Base-by-base conservation (phyloP, 1,140 invertebrate species). In the Heliconius melpomene region DNA sequence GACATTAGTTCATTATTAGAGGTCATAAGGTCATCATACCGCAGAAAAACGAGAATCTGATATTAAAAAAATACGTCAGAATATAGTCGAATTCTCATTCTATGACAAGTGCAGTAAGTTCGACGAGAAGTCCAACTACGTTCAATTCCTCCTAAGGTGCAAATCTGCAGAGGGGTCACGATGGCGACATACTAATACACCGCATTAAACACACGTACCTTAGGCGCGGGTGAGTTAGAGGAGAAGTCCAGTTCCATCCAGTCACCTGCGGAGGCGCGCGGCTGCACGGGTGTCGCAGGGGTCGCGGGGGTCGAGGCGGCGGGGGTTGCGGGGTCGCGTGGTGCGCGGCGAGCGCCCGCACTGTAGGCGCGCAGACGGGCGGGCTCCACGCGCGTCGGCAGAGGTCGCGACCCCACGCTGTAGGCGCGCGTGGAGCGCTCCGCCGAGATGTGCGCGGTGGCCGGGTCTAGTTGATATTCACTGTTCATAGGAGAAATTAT, bases 231-330 rank as follows among this genome's bases (percentile, higher is more conserved):
- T 26, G 89, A 95, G 80, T 95, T 95, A 85, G 95, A 95, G 1
- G 96, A 96, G 86, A 97, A 98, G 90, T 98, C 97, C 77, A 98
- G 95, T 91, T 97, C 97, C 97, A 98, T 97, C 70, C 97, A 95
- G 92, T 98, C 97, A 76, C 96, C 96, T 94, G 97, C 96, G 1
- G 96, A 95, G 54, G 85, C 77, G 20, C 85, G 85, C 54, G 87
- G 89, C 8, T 96, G 81, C 26, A 72, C 96, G 2, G 96, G 96
- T 79, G 95, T 96, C 29, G 54, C 54, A 20, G 89, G 11, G 96
- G 81, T 26, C 96, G 74, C 96, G 2, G 96, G 96, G 79, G 95
- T 96, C 26, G 91, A 96, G 57, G 95, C 88, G 71, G 87, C 70
- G 76, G 57, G 82, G 88, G 77, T 85, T 82, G 74, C 84, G 52